Evolutionary conservation across 2,888 invertebrate species (phyloP).

Genomic region (Nezara viridula): DNA sequence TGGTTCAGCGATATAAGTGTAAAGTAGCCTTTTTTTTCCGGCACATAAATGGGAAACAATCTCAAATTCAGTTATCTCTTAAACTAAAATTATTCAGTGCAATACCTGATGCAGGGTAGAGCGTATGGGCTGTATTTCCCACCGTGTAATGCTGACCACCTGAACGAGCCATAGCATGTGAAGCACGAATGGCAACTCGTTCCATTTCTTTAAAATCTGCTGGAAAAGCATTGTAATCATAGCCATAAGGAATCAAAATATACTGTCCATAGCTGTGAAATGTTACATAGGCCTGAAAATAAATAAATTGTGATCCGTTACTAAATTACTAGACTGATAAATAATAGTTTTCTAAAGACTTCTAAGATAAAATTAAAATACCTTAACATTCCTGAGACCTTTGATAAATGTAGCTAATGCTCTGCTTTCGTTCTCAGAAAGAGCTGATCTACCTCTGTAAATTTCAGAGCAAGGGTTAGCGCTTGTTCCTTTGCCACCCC

Average conservation of each 20-base stretch:
- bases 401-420: constrained; percentile 74
- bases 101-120: constrained; percentile 76
- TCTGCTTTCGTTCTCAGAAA: constrained; percentile 89
- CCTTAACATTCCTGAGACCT: constrained; percentile 21
- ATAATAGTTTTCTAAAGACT: background rate
- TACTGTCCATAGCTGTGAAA: constrained; percentile 91
- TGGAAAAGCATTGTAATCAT: constrained; percentile 70
- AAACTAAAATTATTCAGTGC: background rate
- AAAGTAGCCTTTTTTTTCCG: too few species aligned
- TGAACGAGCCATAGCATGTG: constrained; percentile 75
- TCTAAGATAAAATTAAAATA: background rate
- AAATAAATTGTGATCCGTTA: background rate
- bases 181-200: constrained; percentile 78
- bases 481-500: constrained; percentile 89
- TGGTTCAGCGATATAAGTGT: too few species aligned
- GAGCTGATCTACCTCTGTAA: constrained; percentile 82
- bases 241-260: constrained; percentile 89
- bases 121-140: constrained; percentile 82
- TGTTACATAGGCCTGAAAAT: constrained; percentile 79
- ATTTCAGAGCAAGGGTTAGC: constrained; percentile 86
- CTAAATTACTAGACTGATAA: background rate
- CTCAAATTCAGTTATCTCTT: background rate
- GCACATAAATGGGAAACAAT: background rate
- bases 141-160: constrained; percentile 79
- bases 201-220: constrained; percentile 80